A percentile compares a stretch with the other conserved stretches of the same genome.
Conservation (phyloP, 1,140 invertebrate genomes). For the Augochlora pura region DNA sequence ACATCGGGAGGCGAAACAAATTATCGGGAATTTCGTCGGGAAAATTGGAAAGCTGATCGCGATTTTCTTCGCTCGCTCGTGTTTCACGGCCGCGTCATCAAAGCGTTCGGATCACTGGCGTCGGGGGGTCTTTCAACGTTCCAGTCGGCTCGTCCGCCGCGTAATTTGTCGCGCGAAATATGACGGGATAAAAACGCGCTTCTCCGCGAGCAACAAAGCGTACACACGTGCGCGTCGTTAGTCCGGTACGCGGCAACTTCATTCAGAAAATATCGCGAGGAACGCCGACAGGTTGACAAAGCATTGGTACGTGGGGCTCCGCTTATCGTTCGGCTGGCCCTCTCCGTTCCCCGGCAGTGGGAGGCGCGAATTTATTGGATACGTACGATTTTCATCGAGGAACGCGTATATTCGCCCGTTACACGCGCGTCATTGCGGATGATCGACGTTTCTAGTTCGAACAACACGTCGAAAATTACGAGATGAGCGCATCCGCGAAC, state of each 20-base stretch:
- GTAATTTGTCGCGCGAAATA: not conserved
- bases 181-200: not conserved
- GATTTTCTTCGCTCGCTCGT: not conserved
- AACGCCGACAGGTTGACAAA: slow-evolving; percentile 42
- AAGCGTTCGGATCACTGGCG: not conserved
- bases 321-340: slow-evolving; percentile 10
- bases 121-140: slow-evolving; percentile 22
- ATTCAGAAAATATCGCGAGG: slow-evolving; percentile 35
- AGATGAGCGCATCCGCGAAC: not conserved
- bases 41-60: too few species aligned
- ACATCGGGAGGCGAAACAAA: too few species aligned
- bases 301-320: slow-evolving; percentile 35
- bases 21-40: too few species aligned
- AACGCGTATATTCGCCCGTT: not conserved
- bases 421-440: slow-evolving; percentile 17
- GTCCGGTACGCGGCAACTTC: slow-evolving; percentile 1
- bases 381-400: slow-evolving; percentile 30
- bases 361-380: slow-evolving; percentile 34
- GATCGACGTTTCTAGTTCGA: slow-evolving; percentile 13
- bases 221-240: not conserved
- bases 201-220: not conserved
- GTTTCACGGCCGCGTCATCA: not conserved
- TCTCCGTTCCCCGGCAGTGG: not conserved
- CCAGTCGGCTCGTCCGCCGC: not conserved
- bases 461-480: not conserved